Conservation (phyloP, 1,140 invertebrate genomes). For the Psix sp. region DNA sequence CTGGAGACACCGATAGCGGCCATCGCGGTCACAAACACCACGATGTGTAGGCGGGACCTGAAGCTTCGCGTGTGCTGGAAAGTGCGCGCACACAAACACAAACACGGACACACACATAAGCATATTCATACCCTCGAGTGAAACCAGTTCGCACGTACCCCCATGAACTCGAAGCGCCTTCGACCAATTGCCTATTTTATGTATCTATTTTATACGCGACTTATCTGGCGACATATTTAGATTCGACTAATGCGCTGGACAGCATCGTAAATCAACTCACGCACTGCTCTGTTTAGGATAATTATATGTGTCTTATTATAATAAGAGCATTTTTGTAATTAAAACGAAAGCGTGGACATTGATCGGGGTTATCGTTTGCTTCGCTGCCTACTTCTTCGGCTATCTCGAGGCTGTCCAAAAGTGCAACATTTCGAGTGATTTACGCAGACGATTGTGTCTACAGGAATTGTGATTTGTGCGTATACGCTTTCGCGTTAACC, state of each 20-base stretch:
- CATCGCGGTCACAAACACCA: conserved; percentile 73
- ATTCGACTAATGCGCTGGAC: conserved; percentile 29
- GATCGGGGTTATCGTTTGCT: conserved; percentile 19
- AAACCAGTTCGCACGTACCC: conserved; percentile 55
- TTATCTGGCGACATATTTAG: conserved; percentile 34
- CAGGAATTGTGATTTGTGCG: not conserved
- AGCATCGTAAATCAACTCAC: conserved; percentile 23
- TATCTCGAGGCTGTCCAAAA: conserved; percentile 1
- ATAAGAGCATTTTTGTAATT: conserved; percentile 21
- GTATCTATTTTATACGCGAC: conserved; percentile 36
- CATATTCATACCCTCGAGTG: conserved; percentile 35
- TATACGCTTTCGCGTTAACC: conserved; percentile 7
- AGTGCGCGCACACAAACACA: conserved; percentile 7
- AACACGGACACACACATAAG: not conserved
- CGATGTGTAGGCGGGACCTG: conserved; percentile 74
- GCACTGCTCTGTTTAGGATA: conserved; percentile 7
- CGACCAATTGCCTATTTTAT: conserved; percentile 51
- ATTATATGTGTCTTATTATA: conserved; percentile 32
- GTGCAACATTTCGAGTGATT: conserved; percentile 5
- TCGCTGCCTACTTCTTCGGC: conserved; percentile 21
- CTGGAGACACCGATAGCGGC: conserved; percentile 71
- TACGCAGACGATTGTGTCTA: conserved; percentile 3
- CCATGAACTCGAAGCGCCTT: conserved; percentile 41
- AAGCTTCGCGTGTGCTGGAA: conserved; percentile 35
- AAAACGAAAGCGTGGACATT: conserved; percentile 32